Base-by-base conservation (phyloP, 37 sponge, comb jelly and placozoan genomes). In the Eunapius fragilis region DNA sequence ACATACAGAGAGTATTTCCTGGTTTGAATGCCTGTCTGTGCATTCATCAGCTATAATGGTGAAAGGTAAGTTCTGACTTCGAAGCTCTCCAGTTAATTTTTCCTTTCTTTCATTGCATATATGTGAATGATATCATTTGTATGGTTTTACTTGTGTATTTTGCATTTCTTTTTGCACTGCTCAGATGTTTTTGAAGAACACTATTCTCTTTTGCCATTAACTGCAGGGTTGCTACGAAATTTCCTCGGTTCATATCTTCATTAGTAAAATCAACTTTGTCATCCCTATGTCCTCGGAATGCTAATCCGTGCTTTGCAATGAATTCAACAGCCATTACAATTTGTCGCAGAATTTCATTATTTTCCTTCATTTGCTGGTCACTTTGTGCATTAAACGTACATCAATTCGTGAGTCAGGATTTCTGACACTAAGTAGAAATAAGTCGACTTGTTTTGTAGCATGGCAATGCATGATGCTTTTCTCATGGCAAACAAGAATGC, bases 61-160 rank as follows among this genome's bases (percentile, higher is more conserved):
- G 70, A 81, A 87, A 17, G 87, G 80, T 23, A 86, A 83, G 2
- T 75, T 75, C 27, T 34, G 27, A 24, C 31, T 41, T 26, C 75
- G 75, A 33, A 36, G 25, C 25, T 45, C 25, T 37, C 68, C 30
- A 34, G 69, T 80, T 25, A 69, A 14, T 47, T 76, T 45, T 88
- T 88, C 79, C 38, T 78, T 75, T 25, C 86, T 68, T 80, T 87
- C 79, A 67, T 38, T 19, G 81, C 85, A 67, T 70, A 79, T 31
- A 85, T 71, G 30, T 84, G 77, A 49, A 85, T 79, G 25, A 89
- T 12, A 22, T 85, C 81, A 70, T 84, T 48, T 88, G 89, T 25
- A 88, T 85, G 47, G 84, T 84, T 78, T 86, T 90, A 28, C 91
- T 90, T 35, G 81, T 85, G 68, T 83, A 83, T 45, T 72, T 85